Base-by-base conservation (phyloP, 2,888 invertebrate species). In the Ennomos fuscantarius region DNA sequence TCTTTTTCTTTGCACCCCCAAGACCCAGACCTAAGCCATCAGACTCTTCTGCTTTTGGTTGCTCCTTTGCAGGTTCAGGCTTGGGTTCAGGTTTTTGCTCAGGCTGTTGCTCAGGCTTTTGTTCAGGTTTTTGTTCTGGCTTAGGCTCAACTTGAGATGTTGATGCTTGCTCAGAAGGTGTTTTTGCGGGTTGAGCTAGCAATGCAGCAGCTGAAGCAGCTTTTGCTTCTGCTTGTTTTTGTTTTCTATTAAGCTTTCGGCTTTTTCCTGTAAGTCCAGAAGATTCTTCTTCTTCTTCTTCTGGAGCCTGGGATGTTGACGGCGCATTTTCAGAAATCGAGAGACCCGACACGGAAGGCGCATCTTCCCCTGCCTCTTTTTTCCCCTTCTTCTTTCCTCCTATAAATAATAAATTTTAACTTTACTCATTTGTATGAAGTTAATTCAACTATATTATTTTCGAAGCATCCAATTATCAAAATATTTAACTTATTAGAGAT, bases 361-460 rank as follows among this genome's bases (percentile, higher is more conserved):
- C 56, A 34, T 56, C 37, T 9, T 40, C 36, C 10, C 50, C 44
- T 33, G 33, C 55, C 13, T 55, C 65, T 69, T 53, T 76, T 69
- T 54, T 76, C 72, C 61, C 73, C 44, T 76, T 78, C 42, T 78
- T 78, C 57, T 76, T 77, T n/a, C 74, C 74, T 70, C 24, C 24
- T 24, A 24, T 6, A 24, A 24, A 5, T 24, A 24, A 6, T 0
- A 24, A 24, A 24, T 24, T 24, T 24, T 24, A 24, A 24, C 1
- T 24, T 24, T 24, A 5, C 2, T 24, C 6, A 24, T 24, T 24
- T 15, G 24, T 24, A 24, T 24, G 24, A 24, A 1, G 24, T 24
- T 24, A 24, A 24, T 24, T 24, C 5, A 24, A 24, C 24, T 6
- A 24, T 24, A 24, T 2, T 24, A 6, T 15, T 24, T 24, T 6